Evolutionary conservation across 2,888 invertebrate genomes (phyloP), one percentile per base, ranked within the genome.

Genomic region (Chrysotoxum bicinctum): DNA sequence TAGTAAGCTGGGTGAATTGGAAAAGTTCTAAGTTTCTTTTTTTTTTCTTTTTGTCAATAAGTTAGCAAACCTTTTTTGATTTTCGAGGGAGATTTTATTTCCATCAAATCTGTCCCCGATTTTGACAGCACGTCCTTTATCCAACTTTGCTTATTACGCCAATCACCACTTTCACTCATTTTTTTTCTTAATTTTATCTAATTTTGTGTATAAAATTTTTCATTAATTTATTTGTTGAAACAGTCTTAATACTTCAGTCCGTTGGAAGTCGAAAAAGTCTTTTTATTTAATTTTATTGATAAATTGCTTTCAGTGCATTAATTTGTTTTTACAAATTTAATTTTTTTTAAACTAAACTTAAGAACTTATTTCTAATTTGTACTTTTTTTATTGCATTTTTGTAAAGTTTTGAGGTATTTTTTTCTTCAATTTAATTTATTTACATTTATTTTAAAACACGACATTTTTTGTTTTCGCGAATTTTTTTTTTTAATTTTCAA

Each of bases 101-200:
- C 91, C 87, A 91, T 88, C 69, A 92, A 88, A 87, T 92, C 91
- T 30, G 91, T 92, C 64, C 91, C 90, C 16, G 92, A 92, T 88
- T 92, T 93, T 58, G 91, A 91, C 54, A 93, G 90, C 56, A 93
- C 91, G 90, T 92, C 92, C 88, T 93, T 93, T 88, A 93, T 92
- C 93, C 93, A 93, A 88, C 92, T 92, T 89, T 93, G 92, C 89
- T 92, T 92, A 87, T 91, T 85, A 19, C 87, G 75, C 91, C 91
- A 91, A 80, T 88, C 89, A 64, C 88, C 87, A 54, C 88, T 88
- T 60, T 87, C 89, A 84, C 88, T 90, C 90, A 89, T 91, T 88
- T 87, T 62, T 9, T 26, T 12, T 19, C n/a, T n/a, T n/a, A n/a
- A 40, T 68, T 70, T 43, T 16, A 43, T 43, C 32, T 40, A 30